Evolutionary conservation across 2,888 invertebrate genomes (phyloP), one percentile per base, ranked within the genome.

Genomic region (Aradus depressus): DNA sequence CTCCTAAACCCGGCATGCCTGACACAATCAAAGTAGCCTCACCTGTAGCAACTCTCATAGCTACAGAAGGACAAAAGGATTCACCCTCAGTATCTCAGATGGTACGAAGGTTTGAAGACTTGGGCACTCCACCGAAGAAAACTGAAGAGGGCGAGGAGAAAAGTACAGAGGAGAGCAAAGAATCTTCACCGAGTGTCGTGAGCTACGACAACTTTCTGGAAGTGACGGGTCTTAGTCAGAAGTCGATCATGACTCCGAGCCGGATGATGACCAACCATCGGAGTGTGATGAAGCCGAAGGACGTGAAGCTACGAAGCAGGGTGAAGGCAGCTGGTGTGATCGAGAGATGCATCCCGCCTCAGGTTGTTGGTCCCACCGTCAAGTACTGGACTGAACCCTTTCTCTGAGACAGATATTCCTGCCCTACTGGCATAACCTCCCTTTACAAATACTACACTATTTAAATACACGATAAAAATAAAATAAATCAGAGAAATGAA

Each of bases 191-290:
- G 38, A 34, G 45, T 21, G 25, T 23, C 31, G 56, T 56, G 31
- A 56, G 56, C 44, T 85, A 84, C 62, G 84, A 85, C 67, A 78
- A 81, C 65, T 85, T 85, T 64, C 69, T 85, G 44, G 85, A 85
- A 66, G 79, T 81, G 18, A 84, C 84, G 47, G 85, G 85, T 49
- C 74, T 85, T 54, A 84, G 84, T 68, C 82, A 83, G 58, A 85
- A 85, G 68, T 82, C 84, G 38, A 80, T 85, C 62, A 72, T 80
- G 60, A 79, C 80, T 8, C 77, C 79, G 1, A 74, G 76, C 37
- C 67, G 83, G 59, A 72, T 82, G 50, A 73, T 83, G 44, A 83
- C 78, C 64, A 84, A 83, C 65, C 84, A 84, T 63, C 81, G 82
- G 63, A 80, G 75, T 62, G 80, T 84, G 64, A 66, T 84, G 52